Evolutionary conservation across 2,797 vertebrate species (phyloP), one percentile per base, ranked within the genome.

Genomic region (Poecilia gillii): DNA sequence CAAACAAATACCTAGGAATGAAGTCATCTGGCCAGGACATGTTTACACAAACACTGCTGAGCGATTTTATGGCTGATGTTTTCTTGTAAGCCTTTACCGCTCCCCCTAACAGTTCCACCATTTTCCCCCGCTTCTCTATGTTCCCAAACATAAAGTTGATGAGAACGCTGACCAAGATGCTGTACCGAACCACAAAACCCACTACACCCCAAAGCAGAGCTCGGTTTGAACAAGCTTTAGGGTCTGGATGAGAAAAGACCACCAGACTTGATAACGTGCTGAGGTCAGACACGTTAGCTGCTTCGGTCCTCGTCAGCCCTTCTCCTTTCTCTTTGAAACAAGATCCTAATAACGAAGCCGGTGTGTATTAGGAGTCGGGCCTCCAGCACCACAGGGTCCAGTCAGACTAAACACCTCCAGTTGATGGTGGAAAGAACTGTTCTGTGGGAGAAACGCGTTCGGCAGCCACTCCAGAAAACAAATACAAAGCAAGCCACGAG

Each of bases 381-480:
- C 90, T 91, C 91, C 86, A 90, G 90, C 94, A 94, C 93, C 57
- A 87, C 92, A 92, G 91, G 90, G 86, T 93, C 93, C 88, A 89
- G 95, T 91, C 96, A 98, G 97, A 98, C 97, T 98, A 98, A 98
- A 98, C 97, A 98, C 96, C 89, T 94, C 94, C 94, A 93, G 93
- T 95, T 88, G 94, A 96, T 92, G 94, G 94, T 94, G 95, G 96
- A 96, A 96, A 94, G 93, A 95, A 95, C 95, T 91, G 95, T 95
- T 96, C 93, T 91, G 80, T 73, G 73, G 85, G 87, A 92, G 91
- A 96, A 96, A 95, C 62, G 81, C 82, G 41, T 90, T 87, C 82
- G 88, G 83, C 84, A 88, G 88, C 86, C 84, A 92, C 89, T 96
- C 93, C 94, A 95, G 95, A 96, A 96, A 95, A 94, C 94, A 96